Evolutionary conservation across 2,113 vertebrate genomes (phyloP).

Genomic region (Chiloscyllium plagiosum): DNA sequence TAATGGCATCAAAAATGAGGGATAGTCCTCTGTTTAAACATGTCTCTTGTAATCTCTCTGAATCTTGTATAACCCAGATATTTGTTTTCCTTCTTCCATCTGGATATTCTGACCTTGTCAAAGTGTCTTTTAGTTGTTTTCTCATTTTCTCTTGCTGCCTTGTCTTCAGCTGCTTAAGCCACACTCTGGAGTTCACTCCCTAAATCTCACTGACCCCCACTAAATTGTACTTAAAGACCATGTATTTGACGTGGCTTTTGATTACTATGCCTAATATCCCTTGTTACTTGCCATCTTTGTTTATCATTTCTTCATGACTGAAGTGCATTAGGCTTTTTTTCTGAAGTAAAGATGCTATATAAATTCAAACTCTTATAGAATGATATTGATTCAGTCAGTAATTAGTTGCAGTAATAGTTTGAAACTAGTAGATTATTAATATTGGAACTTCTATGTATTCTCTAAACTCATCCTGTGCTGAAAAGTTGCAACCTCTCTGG

Average conservation of each 20-base stretch:
- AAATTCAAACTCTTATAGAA: background rate
- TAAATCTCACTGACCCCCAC: background rate
- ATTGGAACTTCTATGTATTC: background rate
- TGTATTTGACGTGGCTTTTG: background rate
- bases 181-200: background rate
- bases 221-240: background rate
- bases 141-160: background rate
- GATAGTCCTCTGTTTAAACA: background rate
- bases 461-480: background rate
- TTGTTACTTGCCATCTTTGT: background rate
- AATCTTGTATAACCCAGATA: background rate
- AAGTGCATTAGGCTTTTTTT: background rate
- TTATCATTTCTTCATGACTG: background rate
- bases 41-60: background rate
- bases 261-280: background rate
- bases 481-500: background rate
- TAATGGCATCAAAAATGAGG: background rate
- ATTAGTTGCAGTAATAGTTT: background rate
- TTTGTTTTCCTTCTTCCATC: background rate
- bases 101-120: background rate
- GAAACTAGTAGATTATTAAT: background rate
- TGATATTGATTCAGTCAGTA: background rate
- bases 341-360: background rate
- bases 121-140: background rate
- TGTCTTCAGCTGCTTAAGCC: background rate